These are phyloP conservation scores for Clamator glandarius DNA, from an alignment of 2,797 vertebrate genomes.

Conservation along the genomic window DNA sequence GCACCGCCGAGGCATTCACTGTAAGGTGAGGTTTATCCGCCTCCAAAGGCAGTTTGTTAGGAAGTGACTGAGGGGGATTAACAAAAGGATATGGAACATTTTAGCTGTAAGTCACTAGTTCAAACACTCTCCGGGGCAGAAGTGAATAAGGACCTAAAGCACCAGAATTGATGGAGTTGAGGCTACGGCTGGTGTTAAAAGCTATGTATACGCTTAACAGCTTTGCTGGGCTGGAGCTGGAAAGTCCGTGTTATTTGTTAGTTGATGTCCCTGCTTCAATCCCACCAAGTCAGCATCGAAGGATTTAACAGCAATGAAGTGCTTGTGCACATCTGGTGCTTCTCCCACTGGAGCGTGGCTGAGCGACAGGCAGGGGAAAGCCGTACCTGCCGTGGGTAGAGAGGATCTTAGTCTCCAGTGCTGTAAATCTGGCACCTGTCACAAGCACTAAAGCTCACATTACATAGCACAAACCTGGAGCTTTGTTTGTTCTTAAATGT, in stretches of 20 bases:
- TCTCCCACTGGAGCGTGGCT: slow-evolving; percentile 22
- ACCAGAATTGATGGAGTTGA: not conserved
- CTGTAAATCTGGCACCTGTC: slow-evolving; percentile 63
- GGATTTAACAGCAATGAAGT: slow-evolving; percentile 37
- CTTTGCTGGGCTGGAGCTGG: not conserved
- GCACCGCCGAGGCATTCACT: not conserved
- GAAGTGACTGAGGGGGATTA: not conserved
- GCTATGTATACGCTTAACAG: slow-evolving; percentile 16
- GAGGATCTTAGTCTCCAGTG: slow-evolving; percentile 6
- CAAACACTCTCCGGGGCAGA: slow-evolving; percentile 1
- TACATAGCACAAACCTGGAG: slow-evolving; percentile 11
- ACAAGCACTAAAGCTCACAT: slow-evolving; percentile 58
- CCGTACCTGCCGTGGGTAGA: not conserved
- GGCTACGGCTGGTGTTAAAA: not conserved
- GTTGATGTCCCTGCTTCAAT: not conserved
- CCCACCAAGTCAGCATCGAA: slow-evolving; percentile 33
- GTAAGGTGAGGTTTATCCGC: not conserved
- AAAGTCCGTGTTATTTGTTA: slow-evolving; percentile 24
- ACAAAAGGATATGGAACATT: slow-evolving; percentile 9
- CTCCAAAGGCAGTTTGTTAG: slow-evolving; percentile 22
- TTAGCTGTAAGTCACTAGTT: slow-evolving; percentile 20
- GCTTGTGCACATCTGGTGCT: slow-evolving; percentile 54
- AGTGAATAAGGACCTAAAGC: not conserved
- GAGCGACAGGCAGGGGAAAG: slow-evolving; percentile 28
- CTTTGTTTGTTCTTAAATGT: slow-evolving; percentile 41